These are phyloP conservation scores for Drosophila ercepeae DNA, from an alignment of 1,140 invertebrate species.

Conservation along the genomic window DNA sequence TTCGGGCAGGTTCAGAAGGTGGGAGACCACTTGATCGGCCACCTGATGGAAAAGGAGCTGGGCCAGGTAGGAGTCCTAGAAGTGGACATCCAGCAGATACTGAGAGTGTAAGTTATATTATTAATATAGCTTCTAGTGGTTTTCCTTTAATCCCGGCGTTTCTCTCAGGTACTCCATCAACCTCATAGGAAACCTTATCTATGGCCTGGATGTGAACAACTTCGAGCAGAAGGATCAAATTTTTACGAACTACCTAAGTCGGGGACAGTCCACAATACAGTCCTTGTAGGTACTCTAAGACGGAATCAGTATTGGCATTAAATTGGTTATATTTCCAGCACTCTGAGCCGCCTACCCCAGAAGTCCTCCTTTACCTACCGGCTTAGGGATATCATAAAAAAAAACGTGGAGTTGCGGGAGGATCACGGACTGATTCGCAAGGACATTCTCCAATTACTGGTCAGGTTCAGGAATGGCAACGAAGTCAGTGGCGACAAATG, in stretches of 20 bases:
- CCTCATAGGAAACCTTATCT: constrained; percentile 70
- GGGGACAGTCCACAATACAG: constrained; percentile 33
- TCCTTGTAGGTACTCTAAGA: constrained; percentile 57
- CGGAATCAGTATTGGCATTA: neutral
- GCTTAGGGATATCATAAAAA: constrained; percentile 61
- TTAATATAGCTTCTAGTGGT: neutral
- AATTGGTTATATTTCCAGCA: constrained; percentile 23
- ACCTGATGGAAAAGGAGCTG: constrained; percentile 32
- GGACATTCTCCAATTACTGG: constrained; percentile 71
- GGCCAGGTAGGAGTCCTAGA: neutral
- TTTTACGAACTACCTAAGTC: constrained; percentile 52
- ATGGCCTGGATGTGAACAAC: constrained; percentile 70
- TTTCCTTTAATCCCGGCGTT: too few relatives aligned
- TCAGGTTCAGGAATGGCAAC: constrained; percentile 75
- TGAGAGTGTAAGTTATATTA: constrained; percentile 58
- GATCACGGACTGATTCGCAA: constrained; percentile 65
- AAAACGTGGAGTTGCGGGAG: constrained; percentile 59
- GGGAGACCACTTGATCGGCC: constrained; percentile 50
- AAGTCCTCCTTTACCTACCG: constrained; percentile 71
- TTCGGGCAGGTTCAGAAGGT: constrained; percentile 62
- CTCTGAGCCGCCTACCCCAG: constrained; percentile 54
- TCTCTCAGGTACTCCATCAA: constrained; percentile 65
- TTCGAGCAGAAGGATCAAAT: constrained; percentile 69
- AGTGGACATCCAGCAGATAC: constrained; percentile 67
- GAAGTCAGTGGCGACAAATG: constrained; percentile 58